Evolutionary conservation across 2,113 vertebrate species (phyloP).

Genomic region (Meleagris gallopavo): DNA sequence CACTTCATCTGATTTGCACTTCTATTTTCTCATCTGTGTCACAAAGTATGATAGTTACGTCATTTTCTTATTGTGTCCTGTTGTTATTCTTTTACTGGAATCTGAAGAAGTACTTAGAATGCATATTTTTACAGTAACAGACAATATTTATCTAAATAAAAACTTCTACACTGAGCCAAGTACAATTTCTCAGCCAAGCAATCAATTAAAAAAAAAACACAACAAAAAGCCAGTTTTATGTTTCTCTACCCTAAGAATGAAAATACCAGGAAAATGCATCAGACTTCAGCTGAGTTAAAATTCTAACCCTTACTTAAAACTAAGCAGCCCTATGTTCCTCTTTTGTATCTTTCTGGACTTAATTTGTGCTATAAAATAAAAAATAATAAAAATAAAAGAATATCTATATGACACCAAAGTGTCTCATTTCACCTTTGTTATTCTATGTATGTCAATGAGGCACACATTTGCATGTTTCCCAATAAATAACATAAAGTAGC

Average conservation of each 20-base stretch:
- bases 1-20: neutral
- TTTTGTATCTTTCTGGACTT: neutral
- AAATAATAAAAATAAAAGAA: neutral
- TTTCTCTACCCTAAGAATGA: neutral
- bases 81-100: neutral
- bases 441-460: neutral
- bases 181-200: neutral
- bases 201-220: neutral
- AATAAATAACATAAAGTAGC: neutral
- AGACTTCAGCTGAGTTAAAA: neutral
- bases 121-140: neutral
- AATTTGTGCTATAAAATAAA: neutral
- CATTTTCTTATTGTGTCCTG: neutral
- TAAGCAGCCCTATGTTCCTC: neutral
- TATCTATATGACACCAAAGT: neutral
- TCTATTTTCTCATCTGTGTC: conserved; percentile 44
- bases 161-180: neutral
- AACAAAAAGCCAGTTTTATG: no score
- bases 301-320: neutral
- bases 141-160: neutral
- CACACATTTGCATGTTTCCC: neutral
- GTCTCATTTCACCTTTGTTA: neutral
- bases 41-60: neutral
- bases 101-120: neutral
- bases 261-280: neutral